Base-by-base conservation (phyloP, 2,113 vertebrate species). In the Microcebus ravelobensis region DNA sequence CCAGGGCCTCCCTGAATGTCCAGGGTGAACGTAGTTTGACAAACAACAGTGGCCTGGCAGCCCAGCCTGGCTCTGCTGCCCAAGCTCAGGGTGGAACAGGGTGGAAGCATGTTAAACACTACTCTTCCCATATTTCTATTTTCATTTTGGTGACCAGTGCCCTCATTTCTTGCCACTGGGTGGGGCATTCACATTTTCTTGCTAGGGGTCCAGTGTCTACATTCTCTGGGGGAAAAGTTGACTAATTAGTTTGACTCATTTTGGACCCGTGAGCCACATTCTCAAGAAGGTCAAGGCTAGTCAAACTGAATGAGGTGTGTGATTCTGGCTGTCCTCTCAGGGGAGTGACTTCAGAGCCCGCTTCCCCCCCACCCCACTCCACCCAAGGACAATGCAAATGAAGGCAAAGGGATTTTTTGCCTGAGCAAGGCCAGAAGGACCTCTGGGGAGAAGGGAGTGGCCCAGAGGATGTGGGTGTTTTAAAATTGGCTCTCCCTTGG, bases 361-460 rank as follows among this genome's bases (percentile, higher is more conserved):
- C 39, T 73, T 25, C 50, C 71, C 65, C 76, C 39, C 50, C 68
- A 83, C 31, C 45, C 71, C 65, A 76, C 39, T 42, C 68, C 87
- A 84, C 94, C 70, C 8, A 6, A 87, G 82, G 94, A 91, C 29
- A 71, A 98, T 95, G 92, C 95, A 97, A 98, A 97, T 96, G 52
- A 97, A 79, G 59, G 59, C 6, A 39, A 42, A 93, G 97, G 83
- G 91, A 80, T n/a, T 93, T 95, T 87, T 87, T 86, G 79, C 67
- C 67, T 29, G 20, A 89, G 70, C 31, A 17, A 74, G 52, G 63
- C 52, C 95, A 81, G 59, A 86, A 29, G 29, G 65, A 70, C 12
- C 82, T 71, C 52, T 85, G 63, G 71, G 80, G 85, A 59, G 77
- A n/a, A 68, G 52, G 70, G 68, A 21, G 45, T 71, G 79, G 68